Conservation (phyloP, 2,888 invertebrate species). For the Drosophila mayaguana region DNA sequence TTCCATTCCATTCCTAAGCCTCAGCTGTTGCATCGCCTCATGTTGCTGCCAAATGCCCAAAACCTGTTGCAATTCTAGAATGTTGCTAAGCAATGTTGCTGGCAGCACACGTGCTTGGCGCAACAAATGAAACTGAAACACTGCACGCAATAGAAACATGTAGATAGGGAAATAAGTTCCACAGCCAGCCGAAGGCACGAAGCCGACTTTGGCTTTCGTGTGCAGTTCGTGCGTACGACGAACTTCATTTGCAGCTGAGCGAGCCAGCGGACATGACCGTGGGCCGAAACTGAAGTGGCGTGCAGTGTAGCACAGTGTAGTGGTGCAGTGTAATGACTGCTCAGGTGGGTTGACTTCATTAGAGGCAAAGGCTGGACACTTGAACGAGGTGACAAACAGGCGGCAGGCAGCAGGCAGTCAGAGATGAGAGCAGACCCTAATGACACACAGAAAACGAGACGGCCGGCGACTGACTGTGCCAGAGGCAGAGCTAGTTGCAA, state of each 20-base stretch:
- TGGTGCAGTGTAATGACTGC: slow-evolving; percentile 34
- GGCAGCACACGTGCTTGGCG: slow-evolving; percentile 39
- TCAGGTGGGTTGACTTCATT: slow-evolving; percentile 73
- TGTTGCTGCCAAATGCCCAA: slow-evolving; percentile 16
- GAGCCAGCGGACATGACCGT: slow-evolving; percentile 44
- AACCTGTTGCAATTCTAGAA: slow-evolving; percentile 55
- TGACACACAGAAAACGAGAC: slow-evolving; percentile 54
- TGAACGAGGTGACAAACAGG: slow-evolving; percentile 64
- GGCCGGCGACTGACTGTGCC: background rate
- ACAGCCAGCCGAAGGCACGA: slow-evolving; percentile 40
- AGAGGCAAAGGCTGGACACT: slow-evolving; percentile 69
- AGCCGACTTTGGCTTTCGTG: slow-evolving; percentile 18
- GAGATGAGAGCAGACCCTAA: slow-evolving; percentile 63
- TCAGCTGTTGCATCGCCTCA: slow-evolving; percentile 17
- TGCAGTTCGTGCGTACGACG: slow-evolving; percentile 31
- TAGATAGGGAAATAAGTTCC: slow-evolving; percentile 39
- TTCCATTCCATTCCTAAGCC: too few species aligned
- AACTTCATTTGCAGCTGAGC: slow-evolving; percentile 42
- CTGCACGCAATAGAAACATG: slow-evolving; percentile 24
- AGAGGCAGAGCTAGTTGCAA: slow-evolving; percentile 5
- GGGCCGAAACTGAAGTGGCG: slow-evolving; percentile 30
- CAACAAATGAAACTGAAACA: slow-evolving; percentile 36
- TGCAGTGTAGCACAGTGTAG: slow-evolving; percentile 14
- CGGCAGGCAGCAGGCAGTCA: slow-evolving; percentile 16
- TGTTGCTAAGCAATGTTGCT: slow-evolving; percentile 45